Conservation (phyloP, 2,113 vertebrate species). For the Orcinus orca region DNA sequence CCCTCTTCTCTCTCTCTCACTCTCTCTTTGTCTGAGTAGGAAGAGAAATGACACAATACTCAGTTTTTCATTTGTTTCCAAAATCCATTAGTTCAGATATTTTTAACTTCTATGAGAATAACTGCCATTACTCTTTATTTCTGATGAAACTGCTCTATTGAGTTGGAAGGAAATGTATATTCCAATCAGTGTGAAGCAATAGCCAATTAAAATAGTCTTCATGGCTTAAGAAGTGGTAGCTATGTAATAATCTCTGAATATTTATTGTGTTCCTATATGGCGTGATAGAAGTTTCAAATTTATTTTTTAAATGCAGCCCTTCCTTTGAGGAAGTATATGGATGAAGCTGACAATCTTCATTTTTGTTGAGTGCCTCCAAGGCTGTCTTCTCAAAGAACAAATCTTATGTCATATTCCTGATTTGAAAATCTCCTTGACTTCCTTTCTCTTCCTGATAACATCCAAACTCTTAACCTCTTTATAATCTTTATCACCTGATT, state of each 20-base stretch:
- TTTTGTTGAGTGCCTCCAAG: not conserved
- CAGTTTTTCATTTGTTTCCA: not conserved
- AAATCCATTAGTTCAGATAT: not conserved
- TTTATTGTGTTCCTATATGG: not conserved
- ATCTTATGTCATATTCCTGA: not conserved
- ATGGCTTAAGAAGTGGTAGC: not conserved
- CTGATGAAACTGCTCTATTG: not conserved
- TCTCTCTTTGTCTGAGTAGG: not conserved
- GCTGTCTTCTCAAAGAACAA: not conserved
- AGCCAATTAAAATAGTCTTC: not conserved
- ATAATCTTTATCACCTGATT: not conserved
- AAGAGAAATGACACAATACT: not conserved
- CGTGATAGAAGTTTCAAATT: not conserved
- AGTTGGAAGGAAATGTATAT: not conserved
- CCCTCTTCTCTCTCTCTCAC: fast-evolving
- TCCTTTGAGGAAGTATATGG: not conserved
- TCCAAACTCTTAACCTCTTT: not conserved
- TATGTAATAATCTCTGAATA: not conserved
- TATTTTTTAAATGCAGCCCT: not conserved
- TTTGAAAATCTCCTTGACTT: not conserved
- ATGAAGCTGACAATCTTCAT: not conserved
- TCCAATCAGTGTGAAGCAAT: not conserved
- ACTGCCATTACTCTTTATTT: not conserved
- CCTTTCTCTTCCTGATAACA: not conserved
- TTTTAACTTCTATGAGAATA: not conserved